Evolutionary conservation across 2,797 vertebrate species (phyloP).

Genomic region (Petrocephalus schoutedeni): DNA sequence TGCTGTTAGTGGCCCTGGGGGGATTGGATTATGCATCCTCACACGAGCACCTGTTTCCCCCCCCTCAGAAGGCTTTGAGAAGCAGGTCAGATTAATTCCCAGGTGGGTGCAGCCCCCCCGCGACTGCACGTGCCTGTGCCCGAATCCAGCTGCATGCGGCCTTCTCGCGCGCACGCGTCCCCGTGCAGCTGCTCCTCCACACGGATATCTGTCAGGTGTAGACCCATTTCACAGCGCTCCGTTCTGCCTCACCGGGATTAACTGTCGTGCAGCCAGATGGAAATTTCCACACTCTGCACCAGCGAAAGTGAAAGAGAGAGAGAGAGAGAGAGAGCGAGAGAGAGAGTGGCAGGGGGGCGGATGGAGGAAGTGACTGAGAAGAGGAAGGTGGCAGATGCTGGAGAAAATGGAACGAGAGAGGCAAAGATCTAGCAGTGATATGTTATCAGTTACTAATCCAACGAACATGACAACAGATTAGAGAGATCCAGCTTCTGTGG

Average conservation of each 20-base stretch:
- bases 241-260: not conserved
- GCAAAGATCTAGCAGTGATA: not conserved
- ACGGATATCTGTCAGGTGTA: not conserved
- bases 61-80: not conserved
- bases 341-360: not conserved
- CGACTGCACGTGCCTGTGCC: not conserved
- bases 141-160: not conserved
- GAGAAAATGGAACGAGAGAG: not conserved
- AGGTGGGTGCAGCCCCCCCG: not conserved
- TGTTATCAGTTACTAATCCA: not conserved
- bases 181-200: not conserved
- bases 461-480: not conserved
- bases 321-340: not conserved
- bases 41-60: not conserved
- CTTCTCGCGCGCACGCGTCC: not conserved
- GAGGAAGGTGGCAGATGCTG: not conserved
- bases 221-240: not conserved
- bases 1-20: not conserved
- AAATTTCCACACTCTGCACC: constrained; percentile 18
- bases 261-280: not conserved
- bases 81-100: not conserved
- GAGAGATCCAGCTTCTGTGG: not conserved
- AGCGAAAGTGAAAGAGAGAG: not conserved
- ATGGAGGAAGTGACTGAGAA: not conserved
- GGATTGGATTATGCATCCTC: not conserved